Conservation (phyloP, 2,797 vertebrate genomes). For the Ataeniobius toweri region DNA sequence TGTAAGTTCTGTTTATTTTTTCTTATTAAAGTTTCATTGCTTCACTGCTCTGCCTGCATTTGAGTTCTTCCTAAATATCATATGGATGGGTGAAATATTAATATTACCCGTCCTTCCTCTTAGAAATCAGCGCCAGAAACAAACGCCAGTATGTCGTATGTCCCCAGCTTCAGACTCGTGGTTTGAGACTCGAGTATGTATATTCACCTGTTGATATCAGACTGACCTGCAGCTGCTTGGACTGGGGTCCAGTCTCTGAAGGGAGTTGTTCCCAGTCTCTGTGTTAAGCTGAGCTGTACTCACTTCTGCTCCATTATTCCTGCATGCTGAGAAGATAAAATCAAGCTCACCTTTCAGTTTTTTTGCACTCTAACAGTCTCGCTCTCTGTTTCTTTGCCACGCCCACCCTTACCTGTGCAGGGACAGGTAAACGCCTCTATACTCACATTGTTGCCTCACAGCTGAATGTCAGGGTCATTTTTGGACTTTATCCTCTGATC, state of each 20-base stretch:
- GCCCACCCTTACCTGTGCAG: conserved; percentile 79
- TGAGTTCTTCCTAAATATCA: neutral
- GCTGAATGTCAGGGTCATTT: conserved; percentile 22
- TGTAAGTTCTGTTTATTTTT: too few species aligned
- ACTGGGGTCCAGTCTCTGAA: neutral
- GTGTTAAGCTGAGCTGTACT: conserved; percentile 16
- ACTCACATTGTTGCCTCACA: conserved; percentile 9
- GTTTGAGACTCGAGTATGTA: neutral
- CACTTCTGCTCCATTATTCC: neutral
- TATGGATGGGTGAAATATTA: neutral
- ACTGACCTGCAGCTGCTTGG: neutral
- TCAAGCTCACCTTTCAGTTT: conserved; percentile 21
- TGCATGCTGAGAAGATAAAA: conserved; percentile 14
- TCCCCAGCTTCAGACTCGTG: neutral
- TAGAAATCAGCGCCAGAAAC: neutral
- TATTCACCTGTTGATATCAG: neutral
- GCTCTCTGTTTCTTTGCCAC: conserved; percentile 66
- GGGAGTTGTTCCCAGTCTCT: neutral
- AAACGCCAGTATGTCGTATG: neutral
- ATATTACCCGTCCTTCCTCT: neutral
- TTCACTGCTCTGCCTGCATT: too few species aligned
- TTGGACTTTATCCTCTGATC: conserved; percentile 1
- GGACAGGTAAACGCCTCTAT: conserved; percentile 86
- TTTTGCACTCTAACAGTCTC: conserved; percentile 49
- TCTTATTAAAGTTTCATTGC: too few species aligned